A percentile compares a stretch with the other conserved stretches of the same genome.
These are phyloP conservation scores for Brachionus calyciflorus DNA, from an alignment of 1,140 invertebrate genomes.

Conservation along the genomic window DNA sequence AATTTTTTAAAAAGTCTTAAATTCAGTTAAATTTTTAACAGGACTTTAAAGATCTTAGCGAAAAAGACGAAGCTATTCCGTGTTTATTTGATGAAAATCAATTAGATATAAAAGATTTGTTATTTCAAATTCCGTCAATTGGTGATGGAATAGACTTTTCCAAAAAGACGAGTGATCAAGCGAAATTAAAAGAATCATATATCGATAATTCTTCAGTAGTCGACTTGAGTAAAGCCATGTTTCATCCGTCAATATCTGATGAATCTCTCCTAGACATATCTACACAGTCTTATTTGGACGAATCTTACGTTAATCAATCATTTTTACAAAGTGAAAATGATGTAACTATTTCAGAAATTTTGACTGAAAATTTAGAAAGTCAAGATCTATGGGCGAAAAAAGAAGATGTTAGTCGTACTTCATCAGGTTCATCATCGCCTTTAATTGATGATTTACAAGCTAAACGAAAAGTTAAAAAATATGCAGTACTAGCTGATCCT, in stretches of 20 bases:
- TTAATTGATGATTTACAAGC: background rate
- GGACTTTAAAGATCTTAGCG: conserved; percentile 3
- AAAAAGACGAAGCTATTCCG: background rate
- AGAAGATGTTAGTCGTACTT: background rate
- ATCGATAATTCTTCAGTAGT: conserved; percentile 5
- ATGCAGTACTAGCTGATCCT: conserved; percentile 16
- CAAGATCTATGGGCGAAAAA: background rate
- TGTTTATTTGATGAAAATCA: background rate
- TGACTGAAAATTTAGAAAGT: background rate
- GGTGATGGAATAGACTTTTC: conserved; percentile 41
- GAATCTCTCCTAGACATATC: conserved; percentile 42
- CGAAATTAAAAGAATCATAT: background rate
- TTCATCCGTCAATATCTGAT: conserved; percentile 5
- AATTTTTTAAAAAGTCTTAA: background rate
- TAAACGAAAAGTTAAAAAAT: conserved; percentile 33
- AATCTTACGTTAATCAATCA: conserved; percentile 1
- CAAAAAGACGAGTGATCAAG: background rate
- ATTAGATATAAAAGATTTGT: background rate
- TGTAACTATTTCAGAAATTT: conserved; percentile 2
- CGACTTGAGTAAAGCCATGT: conserved; percentile 41
- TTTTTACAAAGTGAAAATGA: conserved; percentile 25
- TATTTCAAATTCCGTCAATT: conserved; percentile 37
- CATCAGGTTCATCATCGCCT: background rate
- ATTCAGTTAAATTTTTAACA: background rate
- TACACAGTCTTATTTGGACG: conserved; percentile 21